Conservation (phyloP, 2,888 invertebrate species). For the Zootermopsis nevadensis region DNA sequence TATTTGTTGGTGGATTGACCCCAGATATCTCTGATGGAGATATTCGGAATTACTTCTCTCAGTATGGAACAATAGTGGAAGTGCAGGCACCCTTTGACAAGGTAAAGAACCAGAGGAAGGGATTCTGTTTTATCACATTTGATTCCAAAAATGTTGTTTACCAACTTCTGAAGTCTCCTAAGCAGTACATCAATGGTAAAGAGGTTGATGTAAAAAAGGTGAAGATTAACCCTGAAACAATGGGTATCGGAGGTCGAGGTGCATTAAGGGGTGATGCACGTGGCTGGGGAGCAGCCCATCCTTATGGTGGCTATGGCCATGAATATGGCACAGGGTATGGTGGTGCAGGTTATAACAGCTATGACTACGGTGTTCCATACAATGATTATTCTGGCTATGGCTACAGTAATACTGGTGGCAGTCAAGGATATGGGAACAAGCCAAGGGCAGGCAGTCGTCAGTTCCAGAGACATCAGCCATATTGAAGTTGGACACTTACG, state of each 20-base stretch:
- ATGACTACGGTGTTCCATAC: slow-evolving; percentile 57
- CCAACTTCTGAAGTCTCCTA: slow-evolving; percentile 68
- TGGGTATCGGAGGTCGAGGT: slow-evolving; percentile 55
- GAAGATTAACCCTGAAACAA: slow-evolving; percentile 67
- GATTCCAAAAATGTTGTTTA: slow-evolving; percentile 71
- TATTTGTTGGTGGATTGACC: slow-evolving; percentile 74
- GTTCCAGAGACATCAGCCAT: slow-evolving; percentile 64
- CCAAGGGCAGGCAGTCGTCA: slow-evolving; percentile 62
- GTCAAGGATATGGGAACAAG: slow-evolving; percentile 57
- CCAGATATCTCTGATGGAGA: slow-evolving; percentile 71
- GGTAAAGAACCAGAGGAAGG: slow-evolving; percentile 71
- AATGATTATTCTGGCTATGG: slow-evolving; percentile 54
- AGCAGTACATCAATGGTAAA: slow-evolving; percentile 70
- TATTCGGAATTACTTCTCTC: slow-evolving; percentile 70
- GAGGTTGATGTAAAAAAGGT: slow-evolving; percentile 70
- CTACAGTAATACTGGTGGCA: slow-evolving; percentile 59
- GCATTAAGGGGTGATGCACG: slow-evolving; percentile 55
- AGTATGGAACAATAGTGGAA: slow-evolving; percentile 71
- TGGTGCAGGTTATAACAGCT: slow-evolving; percentile 62
- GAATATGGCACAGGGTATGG: slow-evolving; percentile 63
- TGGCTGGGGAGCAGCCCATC: slow-evolving; percentile 54
- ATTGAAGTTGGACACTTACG: slow-evolving; percentile 55
- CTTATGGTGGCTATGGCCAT: slow-evolving; percentile 56
- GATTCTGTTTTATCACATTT: slow-evolving; percentile 76
- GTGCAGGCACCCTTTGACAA: slow-evolving; percentile 76